Evolutionary conservation across 2,113 vertebrate genomes (phyloP).

Genomic region (Strigops habroptila): DNA sequence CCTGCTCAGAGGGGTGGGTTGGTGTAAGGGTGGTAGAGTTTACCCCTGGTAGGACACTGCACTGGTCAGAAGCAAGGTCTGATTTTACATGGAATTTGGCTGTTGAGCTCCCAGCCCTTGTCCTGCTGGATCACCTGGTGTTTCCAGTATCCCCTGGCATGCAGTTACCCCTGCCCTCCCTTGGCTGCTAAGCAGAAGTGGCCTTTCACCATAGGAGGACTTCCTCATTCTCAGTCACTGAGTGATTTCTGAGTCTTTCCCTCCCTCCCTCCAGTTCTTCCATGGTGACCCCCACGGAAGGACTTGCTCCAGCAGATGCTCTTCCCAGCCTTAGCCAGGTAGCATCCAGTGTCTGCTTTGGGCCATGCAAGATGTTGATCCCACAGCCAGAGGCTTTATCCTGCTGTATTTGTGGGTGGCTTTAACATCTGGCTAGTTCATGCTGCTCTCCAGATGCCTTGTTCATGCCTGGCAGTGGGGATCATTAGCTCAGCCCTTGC

Average conservation of each 20-base stretch:
- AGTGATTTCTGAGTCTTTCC: neutral
- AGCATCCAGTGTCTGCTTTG: neutral
- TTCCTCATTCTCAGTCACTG: neutral
- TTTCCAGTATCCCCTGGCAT: neutral
- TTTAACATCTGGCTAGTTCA: neutral
- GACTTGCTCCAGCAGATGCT: neutral
- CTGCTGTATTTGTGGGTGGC: neutral
- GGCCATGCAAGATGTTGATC: rapidly evolving
- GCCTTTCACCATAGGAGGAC: neutral
- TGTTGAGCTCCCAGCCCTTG: neutral
- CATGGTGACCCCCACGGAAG: neutral
- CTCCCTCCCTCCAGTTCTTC: neutral
- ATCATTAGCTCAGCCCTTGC: neutral
- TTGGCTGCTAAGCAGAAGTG: neutral
- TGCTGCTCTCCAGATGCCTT: neutral
- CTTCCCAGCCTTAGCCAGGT: neutral
- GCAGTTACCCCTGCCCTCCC: neutral
- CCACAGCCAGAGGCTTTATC: neutral
- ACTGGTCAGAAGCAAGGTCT: neutral
- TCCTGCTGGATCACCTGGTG: neutral
- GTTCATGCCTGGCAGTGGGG: neutral
- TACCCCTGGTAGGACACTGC: neutral
- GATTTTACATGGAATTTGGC: neutral
- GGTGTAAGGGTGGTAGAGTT: neutral
- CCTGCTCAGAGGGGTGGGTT: rapidly evolving